These are phyloP conservation scores for Dromococcyx pavoninus DNA, from an alignment of 2,797 vertebrate genomes.

Conservation along the genomic window DNA sequence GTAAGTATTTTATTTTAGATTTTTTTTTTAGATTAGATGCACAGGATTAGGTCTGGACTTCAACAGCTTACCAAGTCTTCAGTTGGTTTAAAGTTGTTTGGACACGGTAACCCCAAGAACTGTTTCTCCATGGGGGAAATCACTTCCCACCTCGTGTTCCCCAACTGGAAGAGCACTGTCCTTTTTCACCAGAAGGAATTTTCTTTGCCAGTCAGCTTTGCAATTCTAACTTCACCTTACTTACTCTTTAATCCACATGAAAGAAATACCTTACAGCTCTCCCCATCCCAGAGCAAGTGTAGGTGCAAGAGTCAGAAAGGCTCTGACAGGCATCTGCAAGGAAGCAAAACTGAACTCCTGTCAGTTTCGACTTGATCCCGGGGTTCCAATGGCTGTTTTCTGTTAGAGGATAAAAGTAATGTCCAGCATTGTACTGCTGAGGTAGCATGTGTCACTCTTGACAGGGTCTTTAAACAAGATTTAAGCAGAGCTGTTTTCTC, in stretches of 20 bases:
- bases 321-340: neutral
- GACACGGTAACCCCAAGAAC: neutral
- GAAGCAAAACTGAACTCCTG: neutral
- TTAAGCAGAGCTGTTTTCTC: neutral
- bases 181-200: neutral
- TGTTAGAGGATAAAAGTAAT: neutral
- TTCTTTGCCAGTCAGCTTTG: neutral
- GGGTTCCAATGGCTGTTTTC: neutral
- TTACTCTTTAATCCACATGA: neutral
- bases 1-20: neutral
- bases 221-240: neutral
- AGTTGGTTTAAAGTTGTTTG: neutral
- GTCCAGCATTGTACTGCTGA: neutral
- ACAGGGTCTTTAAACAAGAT: neutral
- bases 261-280: neutral
- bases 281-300: neutral
- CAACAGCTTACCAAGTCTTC: neutral
- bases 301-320: neutral
- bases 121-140: neutral
- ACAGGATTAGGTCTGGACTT: neutral
- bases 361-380: neutral
- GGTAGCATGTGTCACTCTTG: neutral
- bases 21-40: neutral
- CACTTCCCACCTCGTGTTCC: fast-evolving
- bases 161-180: neutral